Evolutionary conservation across 2,797 vertebrate genomes (phyloP).

Genomic region (Cryptoprocta ferox): DNA sequence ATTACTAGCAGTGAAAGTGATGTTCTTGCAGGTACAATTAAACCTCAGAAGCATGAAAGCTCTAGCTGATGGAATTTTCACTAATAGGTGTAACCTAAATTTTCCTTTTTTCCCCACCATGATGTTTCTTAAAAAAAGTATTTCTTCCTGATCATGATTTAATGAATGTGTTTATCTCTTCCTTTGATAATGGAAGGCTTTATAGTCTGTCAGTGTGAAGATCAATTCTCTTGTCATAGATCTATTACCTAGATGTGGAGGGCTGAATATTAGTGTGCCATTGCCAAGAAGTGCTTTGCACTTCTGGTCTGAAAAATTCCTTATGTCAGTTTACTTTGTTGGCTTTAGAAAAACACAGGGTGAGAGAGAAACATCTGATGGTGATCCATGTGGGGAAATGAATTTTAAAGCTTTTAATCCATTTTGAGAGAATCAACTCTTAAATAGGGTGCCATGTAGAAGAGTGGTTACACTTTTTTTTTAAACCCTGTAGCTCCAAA

Average conservation of each 20-base stretch:
- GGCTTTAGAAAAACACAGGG: constrained; percentile 21
- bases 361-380: background rate
- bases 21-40: background rate
- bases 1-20: constrained; percentile 24
- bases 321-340: background rate
- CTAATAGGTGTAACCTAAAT: background rate
- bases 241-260: background rate
- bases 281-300: background rate
- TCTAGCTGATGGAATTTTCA: background rate
- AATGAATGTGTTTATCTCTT: background rate
- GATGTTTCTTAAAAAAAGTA: background rate
- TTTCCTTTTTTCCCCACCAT: background rate
- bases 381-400: background rate
- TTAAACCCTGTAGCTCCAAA: background rate
- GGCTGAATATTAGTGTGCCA: background rate
- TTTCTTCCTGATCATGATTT: background rate
- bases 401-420: background rate
- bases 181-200: background rate
- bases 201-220: background rate
- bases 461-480: background rate
- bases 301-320: background rate
- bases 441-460: background rate
- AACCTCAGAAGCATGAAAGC: background rate
- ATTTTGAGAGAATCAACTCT: background rate
- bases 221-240: background rate